Base-by-base conservation (phyloP, 2,888 invertebrate genomes). In the Altica lythri region DNA sequence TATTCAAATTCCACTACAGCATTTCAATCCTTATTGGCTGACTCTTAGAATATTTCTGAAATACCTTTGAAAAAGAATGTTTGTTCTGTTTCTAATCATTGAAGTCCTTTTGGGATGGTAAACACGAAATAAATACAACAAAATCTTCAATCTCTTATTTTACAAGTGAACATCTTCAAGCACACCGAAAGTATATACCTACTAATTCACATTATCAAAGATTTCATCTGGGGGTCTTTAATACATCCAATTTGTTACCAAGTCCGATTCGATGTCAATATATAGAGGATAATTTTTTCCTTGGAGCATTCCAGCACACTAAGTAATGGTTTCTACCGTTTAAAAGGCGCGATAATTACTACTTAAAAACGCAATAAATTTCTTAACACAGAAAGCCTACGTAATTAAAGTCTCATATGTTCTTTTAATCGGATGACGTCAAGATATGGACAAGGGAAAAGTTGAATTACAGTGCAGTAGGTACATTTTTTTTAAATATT, bases 61-160 rank as follows among this genome's bases (percentile, higher is more conserved):
- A 67, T 65, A 57, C 64, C 58, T 63, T 43, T 38, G n/a, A 12
- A 42, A 47, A 37, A 54, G 45, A 46, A 56, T 66, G 65, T 66
- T 68, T 68, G 64, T 61, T 57, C 58, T 60, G 64, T 65, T 64
- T 65, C 66, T 64, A 64, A 63, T 57, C 67, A 66, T 66, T 64
- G 66, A 65, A n/a, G 30, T 34, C 22, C 35, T 34, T 10, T 5
- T n/a, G 34, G 46, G 25, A 34, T n/a, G 13, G 18, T 43, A 27
- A 27, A 27, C 9, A 27, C 27, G 35, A 37, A 35, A 9, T 18
- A 12, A 38, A 48, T 18, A 2, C 8, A 27, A 27, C 27, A 27
- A 27, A n/a, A 27, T 27, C 27, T 2, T 8, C n/a, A n/a, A n/a
- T n/a, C n/a, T n/a, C 27, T 27, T 2, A 10, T 27, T 27, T 27